phyloP scores from a whole-genome alignment of 2,888 invertebrate genomes.

The Ichneumon xanthorius region DNA sequence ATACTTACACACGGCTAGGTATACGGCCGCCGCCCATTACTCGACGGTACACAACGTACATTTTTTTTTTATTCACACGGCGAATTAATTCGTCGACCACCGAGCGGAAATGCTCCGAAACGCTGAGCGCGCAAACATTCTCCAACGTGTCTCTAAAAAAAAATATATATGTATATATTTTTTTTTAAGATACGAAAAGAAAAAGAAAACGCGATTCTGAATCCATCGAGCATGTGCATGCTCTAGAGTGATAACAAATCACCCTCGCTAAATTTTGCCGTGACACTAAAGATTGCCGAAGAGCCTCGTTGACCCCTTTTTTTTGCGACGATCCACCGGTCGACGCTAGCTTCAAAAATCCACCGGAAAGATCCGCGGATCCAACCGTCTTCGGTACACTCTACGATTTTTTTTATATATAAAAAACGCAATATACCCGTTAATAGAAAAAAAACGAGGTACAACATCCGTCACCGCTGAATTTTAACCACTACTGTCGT shows the following conservation, averaged over 20 bases:
- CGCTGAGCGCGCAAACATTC: neutral
- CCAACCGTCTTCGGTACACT: neutral
- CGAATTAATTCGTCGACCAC: neutral
- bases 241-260: slow-evolving; percentile 45
- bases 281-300: neutral
- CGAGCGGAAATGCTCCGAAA: neutral
- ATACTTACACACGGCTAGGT: slow-evolving; percentile 9
- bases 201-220: neutral
- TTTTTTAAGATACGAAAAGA: neutral
- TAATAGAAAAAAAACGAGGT: neutral
- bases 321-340: neutral
- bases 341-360: neutral
- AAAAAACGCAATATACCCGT: slow-evolving; percentile 8
- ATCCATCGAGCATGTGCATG: slow-evolving; percentile 63
- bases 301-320: slow-evolving; percentile 8
- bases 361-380: neutral
- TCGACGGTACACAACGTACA: neutral
- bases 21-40: neutral
- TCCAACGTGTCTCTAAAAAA: neutral
- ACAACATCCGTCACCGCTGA: slow-evolving; percentile 51
- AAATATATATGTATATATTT: neutral
- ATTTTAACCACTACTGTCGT: slow-evolving; percentile 20
- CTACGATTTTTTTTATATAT: slow-evolving; percentile 10
- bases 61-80: neutral
- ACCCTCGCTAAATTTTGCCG: slow-evolving; percentile 13